Conservation (phyloP, 2,888 invertebrate species). For the Diabrotica balteata region DNA sequence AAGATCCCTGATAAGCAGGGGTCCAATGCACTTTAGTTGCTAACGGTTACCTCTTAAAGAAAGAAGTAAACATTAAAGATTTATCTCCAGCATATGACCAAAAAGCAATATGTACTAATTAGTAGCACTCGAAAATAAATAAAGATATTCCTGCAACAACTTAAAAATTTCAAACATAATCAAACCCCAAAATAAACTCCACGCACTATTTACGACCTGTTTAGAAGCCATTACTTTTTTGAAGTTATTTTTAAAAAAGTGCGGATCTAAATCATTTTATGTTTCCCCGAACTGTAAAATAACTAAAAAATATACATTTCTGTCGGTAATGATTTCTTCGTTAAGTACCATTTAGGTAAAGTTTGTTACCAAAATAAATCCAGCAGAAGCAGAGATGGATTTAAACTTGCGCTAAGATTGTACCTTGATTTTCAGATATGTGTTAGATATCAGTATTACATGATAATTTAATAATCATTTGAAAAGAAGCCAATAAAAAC, state of each 20-base stretch:
- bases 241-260: slow-evolving; percentile 24
- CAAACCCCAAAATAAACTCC: slow-evolving; percentile 11
- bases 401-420: too few relatives aligned
- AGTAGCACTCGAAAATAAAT: not conserved
- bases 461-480: too few relatives aligned
- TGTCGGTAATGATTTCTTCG: slow-evolving; percentile 10
- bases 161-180: slow-evolving; percentile 17
- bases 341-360: slow-evolving; percentile 12
- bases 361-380: slow-evolving; percentile 15
- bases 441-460: too few relatives aligned
- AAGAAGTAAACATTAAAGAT: too few relatives aligned
- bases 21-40: too few relatives aligned
- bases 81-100: not conserved
- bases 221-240: slow-evolving; percentile 30
- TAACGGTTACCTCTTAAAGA: too few relatives aligned
- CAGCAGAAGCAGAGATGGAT: not conserved
- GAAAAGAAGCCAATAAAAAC: too few relatives aligned
- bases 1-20: too few relatives aligned
- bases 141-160: slow-evolving; percentile 7
- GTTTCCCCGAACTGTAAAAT: slow-evolving; percentile 20
- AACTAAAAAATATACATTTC: slow-evolving; percentile 20
- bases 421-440: too few relatives aligned
- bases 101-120: slow-evolving; percentile 2
- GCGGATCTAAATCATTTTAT: slow-evolving; percentile 20
- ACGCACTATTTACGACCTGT: slow-evolving; percentile 21